phyloP scores from a whole-genome alignment of 2,888 invertebrate genomes.

The Conomelus anceps region DNA sequence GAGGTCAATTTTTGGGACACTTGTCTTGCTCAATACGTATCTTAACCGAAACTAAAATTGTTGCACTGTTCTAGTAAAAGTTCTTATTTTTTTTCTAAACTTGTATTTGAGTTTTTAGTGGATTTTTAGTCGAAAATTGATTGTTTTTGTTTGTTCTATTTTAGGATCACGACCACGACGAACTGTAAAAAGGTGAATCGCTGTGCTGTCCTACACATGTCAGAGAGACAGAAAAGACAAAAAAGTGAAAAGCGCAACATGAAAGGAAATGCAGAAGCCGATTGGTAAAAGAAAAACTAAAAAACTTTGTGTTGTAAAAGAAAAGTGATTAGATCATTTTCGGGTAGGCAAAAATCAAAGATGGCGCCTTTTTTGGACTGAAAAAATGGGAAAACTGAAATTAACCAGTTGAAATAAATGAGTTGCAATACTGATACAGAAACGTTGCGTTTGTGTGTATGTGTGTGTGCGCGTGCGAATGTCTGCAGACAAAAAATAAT shows the following conservation, averaged over 20 bases:
- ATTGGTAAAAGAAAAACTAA: background rate
- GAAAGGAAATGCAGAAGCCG: background rate
- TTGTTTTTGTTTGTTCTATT: constrained; percentile 36
- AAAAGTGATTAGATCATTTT: background rate
- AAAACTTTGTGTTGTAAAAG: background rate
- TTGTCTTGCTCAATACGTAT: too few species aligned
- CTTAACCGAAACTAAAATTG: too few species aligned
- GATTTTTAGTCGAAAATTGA: background rate
- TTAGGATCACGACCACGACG: constrained; percentile 49
- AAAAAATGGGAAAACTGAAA: background rate
- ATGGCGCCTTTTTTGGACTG: background rate
- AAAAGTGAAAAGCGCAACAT: background rate
- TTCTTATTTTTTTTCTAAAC: constrained; percentile 1
- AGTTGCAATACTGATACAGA: background rate
- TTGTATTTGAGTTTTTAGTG: background rate
- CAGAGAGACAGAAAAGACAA: background rate
- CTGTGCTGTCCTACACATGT: background rate
- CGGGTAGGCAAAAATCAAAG: background rate
- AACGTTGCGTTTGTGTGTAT: background rate
- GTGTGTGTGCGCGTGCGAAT: background rate
- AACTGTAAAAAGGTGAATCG: constrained; percentile 44
- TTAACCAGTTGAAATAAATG: background rate
- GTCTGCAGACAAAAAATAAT: background rate
- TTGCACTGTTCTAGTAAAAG: too few species aligned
- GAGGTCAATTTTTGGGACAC: too few species aligned